These are phyloP conservation scores for Teleogryllus occipitalis DNA, from an alignment of 1,140 invertebrate species.

Conservation along the genomic window DNA sequence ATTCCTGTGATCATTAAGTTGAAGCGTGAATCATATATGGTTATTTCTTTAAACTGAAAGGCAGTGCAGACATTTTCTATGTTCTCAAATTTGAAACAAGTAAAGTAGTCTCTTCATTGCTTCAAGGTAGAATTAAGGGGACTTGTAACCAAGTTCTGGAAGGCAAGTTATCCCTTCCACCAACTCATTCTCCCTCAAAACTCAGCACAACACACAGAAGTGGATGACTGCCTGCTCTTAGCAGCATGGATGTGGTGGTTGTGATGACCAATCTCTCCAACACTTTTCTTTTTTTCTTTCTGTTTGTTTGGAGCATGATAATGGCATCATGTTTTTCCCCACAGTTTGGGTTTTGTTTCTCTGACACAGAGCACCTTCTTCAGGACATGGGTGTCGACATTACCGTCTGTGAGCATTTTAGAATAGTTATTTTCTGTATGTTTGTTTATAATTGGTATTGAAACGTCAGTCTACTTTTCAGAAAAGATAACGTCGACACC, in stretches of 20 bases:
- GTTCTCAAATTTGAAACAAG: no score
- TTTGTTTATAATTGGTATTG: neutral
- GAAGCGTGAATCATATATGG: no score
- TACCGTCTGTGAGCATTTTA: neutral
- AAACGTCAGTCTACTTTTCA: neutral
- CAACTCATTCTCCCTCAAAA: constrained; percentile 4
- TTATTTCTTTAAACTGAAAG: no score
- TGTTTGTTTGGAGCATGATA: neutral
- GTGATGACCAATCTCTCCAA: neutral
- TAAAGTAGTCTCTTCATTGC: no score
- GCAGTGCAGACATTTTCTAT: no score
- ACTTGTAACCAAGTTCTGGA: no score
- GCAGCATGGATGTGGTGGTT: neutral
- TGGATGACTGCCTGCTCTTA: constrained; percentile 3
- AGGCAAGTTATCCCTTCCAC: neutral
- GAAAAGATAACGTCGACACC: neutral
- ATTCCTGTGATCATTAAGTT: no score
- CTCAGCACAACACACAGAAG: neutral
- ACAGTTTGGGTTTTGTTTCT: neutral
- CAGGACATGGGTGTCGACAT: neutral
- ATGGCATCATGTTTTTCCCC: neutral
- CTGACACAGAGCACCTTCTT: neutral
- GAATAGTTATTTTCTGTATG: no score
- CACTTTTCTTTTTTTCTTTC: neutral
- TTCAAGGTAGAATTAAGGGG: no score